Conservation (phyloP, 2,797 vertebrate genomes). For the Eupleurogrammus muticus region DNA sequence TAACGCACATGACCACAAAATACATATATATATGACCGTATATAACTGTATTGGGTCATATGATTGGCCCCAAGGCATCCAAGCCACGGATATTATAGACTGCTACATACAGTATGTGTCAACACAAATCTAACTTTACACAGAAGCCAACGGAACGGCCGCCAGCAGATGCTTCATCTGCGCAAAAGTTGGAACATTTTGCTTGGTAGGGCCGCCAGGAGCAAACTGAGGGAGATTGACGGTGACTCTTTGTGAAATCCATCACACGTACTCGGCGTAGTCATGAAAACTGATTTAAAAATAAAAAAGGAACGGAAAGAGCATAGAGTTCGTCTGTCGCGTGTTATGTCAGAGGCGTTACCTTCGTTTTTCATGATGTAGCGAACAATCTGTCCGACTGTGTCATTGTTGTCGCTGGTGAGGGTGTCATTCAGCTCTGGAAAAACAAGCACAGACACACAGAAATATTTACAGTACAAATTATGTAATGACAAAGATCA, state of each 20-base stretch:
- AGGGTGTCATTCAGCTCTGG: slow-evolving; percentile 91
- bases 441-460: slow-evolving; percentile 42
- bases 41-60: too few relatives aligned
- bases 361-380: slow-evolving; percentile 99
- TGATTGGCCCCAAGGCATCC: too few relatives aligned
- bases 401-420: slow-evolving; percentile 90
- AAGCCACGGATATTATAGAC: too few relatives aligned
- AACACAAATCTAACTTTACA: too few relatives aligned
- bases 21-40: neutral
- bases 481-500: neutral
- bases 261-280: neutral
- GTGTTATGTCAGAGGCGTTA: slow-evolving; percentile 62
- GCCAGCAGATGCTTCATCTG: too few relatives aligned
- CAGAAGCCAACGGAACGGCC: too few relatives aligned
- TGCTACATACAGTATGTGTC: too few relatives aligned
- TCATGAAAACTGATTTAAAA: too few relatives aligned
- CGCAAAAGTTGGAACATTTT: too few relatives aligned
- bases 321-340: neutral
- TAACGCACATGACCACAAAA: neutral
- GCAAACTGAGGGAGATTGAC: too few relatives aligned
- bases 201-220: too few relatives aligned
- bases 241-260: too few relatives aligned
- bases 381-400: slow-evolving; percentile 93
- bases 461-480: neutral
- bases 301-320: neutral